phyloP scores from a whole-genome alignment of 2,113 vertebrate species.

The Cepphus grylle region DNA sequence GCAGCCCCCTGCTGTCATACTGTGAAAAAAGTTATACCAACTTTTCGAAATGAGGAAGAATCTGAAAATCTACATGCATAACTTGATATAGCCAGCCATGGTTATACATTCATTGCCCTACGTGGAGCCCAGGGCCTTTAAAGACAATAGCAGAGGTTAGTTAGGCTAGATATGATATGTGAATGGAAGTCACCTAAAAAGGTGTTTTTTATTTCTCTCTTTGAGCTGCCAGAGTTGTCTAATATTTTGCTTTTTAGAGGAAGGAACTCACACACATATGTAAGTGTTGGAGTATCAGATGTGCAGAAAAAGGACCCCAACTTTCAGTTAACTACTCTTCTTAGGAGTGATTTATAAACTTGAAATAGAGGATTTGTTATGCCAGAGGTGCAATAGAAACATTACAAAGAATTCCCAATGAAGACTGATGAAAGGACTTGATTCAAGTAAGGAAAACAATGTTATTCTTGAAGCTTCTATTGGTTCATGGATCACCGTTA shows the following conservation, averaged over 20 bases:
- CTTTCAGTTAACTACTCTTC: background rate
- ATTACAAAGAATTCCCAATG: background rate
- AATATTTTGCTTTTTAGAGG: background rate
- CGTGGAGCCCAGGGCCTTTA: background rate
- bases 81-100: background rate
- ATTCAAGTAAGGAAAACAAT: background rate
- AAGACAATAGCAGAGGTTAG: background rate
- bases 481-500: background rate
- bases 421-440: background rate
- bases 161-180: background rate
- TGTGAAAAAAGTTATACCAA: background rate
- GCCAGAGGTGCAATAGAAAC: background rate
- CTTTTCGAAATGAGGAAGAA: background rate
- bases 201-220: background rate
- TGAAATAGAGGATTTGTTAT: background rate
- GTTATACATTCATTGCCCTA: background rate
- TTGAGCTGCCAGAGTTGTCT: background rate
- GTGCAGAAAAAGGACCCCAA: background rate
- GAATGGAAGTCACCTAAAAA: background rate
- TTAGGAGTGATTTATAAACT: background rate
- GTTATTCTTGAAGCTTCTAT: background rate
- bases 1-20: background rate
- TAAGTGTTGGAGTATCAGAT: background rate
- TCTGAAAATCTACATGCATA: background rate
- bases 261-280: background rate